Conservation (phyloP, 1,140 invertebrate genomes). For the Procambarus clarkii region DNA sequence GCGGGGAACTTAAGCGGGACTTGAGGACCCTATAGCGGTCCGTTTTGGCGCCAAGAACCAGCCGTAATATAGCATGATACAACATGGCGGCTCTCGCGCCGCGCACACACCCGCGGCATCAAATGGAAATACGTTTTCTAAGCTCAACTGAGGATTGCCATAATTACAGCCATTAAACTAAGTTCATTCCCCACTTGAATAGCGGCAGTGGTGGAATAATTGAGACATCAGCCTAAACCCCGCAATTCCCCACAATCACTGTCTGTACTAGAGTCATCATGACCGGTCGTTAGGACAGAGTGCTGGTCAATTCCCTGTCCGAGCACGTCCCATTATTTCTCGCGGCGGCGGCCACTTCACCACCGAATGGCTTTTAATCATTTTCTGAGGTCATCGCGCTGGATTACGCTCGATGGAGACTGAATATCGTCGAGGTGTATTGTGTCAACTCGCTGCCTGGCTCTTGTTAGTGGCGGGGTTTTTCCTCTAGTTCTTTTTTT, state of each 20-base stretch:
- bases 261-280: constrained; percentile 15
- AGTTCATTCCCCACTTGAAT: constrained; percentile 38
- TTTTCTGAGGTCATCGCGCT: neutral
- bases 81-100: neutral
- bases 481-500: too few species aligned
- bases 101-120: neutral
- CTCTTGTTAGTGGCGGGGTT: too few species aligned
- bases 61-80: neutral
- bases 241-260: constrained; percentile 34
- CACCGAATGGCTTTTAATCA: neutral
- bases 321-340: neutral
- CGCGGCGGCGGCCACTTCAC: neutral
- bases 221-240: constrained; percentile 18
- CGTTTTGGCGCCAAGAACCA: too few species aligned
- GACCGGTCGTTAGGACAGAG: neutral
- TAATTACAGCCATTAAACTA: constrained; percentile 17
- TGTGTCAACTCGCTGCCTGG: neutral
- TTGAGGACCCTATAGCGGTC: too few species aligned
- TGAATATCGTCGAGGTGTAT: neutral
- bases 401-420: neutral
- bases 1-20: too few species aligned
- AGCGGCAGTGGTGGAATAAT: constrained; percentile 34
- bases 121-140: constrained; percentile 19
- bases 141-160: constrained; percentile 2
- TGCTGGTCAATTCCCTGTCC: constrained; percentile 27